Evolutionary conservation across 2,888 invertebrate genomes (phyloP).

Genomic region (Habrosyne pyritoides): DNA sequence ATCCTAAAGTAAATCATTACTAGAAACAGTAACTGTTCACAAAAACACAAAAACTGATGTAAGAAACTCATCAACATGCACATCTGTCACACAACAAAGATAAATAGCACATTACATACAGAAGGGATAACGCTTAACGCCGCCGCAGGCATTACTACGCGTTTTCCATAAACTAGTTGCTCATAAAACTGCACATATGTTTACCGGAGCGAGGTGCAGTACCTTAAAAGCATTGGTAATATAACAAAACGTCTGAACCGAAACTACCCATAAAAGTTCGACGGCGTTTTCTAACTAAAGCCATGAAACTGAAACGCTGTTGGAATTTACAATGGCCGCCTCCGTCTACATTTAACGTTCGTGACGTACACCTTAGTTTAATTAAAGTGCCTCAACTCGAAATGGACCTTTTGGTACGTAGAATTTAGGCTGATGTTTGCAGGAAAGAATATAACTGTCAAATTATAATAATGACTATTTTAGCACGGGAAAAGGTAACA

Average conservation of each 20-base stretch:
- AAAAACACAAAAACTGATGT: slow-evolving; percentile 19
- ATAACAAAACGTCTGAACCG: slow-evolving; percentile 84
- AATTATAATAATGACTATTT: slow-evolving; percentile 1
- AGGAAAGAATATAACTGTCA: background rate
- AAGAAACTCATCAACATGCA: slow-evolving; percentile 42
- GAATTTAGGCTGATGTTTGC: slow-evolving; percentile 30
- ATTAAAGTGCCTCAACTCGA: slow-evolving; percentile 70
- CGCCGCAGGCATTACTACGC: slow-evolving; percentile 66
- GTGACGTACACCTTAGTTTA: slow-evolving; percentile 79
- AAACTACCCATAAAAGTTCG: slow-evolving; percentile 83
- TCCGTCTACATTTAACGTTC: slow-evolving; percentile 78
- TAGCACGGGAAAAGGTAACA: too few species aligned
- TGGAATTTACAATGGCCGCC: slow-evolving; percentile 80
- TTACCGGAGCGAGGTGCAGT: slow-evolving; percentile 79
- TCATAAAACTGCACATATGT: slow-evolving; percentile 80
- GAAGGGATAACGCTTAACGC: slow-evolving; percentile 49
- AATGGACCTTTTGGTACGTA: slow-evolving; percentile 34
- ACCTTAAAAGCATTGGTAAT: slow-evolving; percentile 84
- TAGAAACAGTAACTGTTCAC: background rate
- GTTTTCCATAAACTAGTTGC: slow-evolving; percentile 76
- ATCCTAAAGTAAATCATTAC: background rate
- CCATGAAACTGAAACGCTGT: slow-evolving; percentile 81
- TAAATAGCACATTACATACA: slow-evolving; percentile 41
- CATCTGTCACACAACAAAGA: slow-evolving; percentile 43
- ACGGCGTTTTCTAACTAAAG: slow-evolving; percentile 83